A percentile compares a stretch with the other conserved stretches of the same genome.
These are phyloP conservation scores for Sipha maydis DNA, from an alignment of 2,888 invertebrate species.

Conservation along the genomic window DNA sequence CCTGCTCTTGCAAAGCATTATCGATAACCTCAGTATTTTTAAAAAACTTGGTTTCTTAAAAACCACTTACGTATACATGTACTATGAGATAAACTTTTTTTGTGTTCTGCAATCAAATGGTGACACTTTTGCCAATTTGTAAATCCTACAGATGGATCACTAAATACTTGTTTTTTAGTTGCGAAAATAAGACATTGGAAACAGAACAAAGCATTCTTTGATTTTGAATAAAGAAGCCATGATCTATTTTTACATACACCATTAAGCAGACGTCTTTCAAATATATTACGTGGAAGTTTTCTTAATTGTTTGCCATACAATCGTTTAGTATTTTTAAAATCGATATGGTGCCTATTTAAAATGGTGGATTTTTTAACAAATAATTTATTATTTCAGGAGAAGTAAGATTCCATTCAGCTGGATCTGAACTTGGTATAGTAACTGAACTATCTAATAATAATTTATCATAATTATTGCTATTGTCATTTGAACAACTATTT, in stretches of 20 bases:
- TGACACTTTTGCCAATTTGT: too few relatives aligned
- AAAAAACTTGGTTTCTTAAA: too few relatives aligned
- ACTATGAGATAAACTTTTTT: background rate
- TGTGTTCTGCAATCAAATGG: background rate
- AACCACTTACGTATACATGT: background rate
- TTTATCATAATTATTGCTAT: constrained; percentile 34
- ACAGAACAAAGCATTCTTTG: too few relatives aligned
- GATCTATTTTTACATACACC: constrained; percentile 4
- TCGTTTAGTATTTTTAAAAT: too few relatives aligned
- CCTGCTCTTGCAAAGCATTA: constrained; percentile 27
- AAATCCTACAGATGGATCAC: too few relatives aligned
- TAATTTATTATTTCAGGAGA: too few relatives aligned
- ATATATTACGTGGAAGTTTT: constrained; percentile 19
- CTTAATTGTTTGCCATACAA: constrained; percentile 6
- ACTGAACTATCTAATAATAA: constrained; percentile 15
- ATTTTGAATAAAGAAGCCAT: constrained; percentile 24
- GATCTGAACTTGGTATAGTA: constrained; percentile 18
- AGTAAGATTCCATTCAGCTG: constrained; percentile 24
- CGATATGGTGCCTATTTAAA: background rate
- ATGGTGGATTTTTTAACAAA: too few relatives aligned
- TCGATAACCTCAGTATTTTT: too few relatives aligned
- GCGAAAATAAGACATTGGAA: too few relatives aligned
- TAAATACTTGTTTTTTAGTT: too few relatives aligned
- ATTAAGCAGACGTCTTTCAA: constrained; percentile 10
- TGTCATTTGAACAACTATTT: constrained; percentile 10